phyloP scores from a whole-genome alignment of 2,888 invertebrate species.

The Pammene fasciana region DNA sequence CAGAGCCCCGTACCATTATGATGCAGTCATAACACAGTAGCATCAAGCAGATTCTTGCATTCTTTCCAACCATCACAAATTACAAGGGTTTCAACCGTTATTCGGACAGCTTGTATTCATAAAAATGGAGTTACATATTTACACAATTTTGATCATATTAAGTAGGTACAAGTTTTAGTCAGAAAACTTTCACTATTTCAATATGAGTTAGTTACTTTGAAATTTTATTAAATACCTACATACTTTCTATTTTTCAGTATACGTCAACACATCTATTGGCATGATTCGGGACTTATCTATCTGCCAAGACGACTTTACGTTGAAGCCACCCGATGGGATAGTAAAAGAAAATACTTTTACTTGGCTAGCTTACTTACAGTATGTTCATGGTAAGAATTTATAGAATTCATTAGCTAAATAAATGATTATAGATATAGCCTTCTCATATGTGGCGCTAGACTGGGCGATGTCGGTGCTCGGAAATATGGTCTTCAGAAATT shows the following conservation, averaged over 20 bases:
- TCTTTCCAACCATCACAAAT: background rate
- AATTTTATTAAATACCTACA: background rate
- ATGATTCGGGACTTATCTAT: slow-evolving; percentile 59
- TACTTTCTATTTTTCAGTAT: slow-evolving; percentile 5
- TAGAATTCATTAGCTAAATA: background rate
- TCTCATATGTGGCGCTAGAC: too few species aligned
- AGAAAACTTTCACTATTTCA: background rate
- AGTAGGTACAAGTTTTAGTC: slow-evolving; percentile 4
- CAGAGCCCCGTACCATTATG: background rate
- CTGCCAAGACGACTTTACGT: slow-evolving; percentile 68
- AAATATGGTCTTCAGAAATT: too few species aligned
- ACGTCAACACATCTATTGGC: slow-evolving; percentile 6
- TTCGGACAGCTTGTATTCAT: background rate
- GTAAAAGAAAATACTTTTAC: slow-evolving; percentile 65
- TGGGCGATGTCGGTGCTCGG: too few species aligned
- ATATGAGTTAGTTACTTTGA: background rate
- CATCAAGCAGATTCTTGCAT: slow-evolving; percentile 1
- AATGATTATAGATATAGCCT: too few species aligned
- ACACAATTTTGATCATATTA: slow-evolving; percentile 16
- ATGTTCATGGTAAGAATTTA: slow-evolving; percentile 63
- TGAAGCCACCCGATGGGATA: slow-evolving; percentile 69
- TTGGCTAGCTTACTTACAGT: slow-evolving; percentile 73
- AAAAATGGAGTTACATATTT: slow-evolving; percentile 22
- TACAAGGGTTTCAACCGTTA: background rate
- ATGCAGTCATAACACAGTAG: background rate